These are phyloP conservation scores for Aurelia aurita DNA, from an alignment of 30 jellyfish, hydroid and myxozoan species.

Conservation along the genomic window DNA sequence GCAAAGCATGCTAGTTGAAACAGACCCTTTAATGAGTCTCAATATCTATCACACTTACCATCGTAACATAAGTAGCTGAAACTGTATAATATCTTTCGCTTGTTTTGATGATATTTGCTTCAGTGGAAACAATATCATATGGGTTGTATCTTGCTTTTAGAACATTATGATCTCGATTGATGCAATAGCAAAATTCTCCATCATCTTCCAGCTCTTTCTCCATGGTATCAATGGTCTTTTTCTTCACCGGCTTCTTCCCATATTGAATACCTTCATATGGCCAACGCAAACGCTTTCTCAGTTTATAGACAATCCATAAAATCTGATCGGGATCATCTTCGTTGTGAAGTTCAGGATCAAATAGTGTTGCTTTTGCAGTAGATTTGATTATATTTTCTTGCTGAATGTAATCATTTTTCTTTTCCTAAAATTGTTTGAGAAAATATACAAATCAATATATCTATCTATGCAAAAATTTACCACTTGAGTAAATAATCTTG, in stretches of 20 bases:
- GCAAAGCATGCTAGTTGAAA: too few species aligned
- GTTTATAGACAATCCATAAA: constrained; percentile 29
- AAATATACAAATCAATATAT: too few species aligned
- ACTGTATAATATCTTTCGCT: constrained; percentile 63
- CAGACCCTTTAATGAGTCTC: too few species aligned
- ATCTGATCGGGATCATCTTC: constrained; percentile 1
- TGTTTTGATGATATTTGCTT: constrained; percentile 17
- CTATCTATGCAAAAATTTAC: too few species aligned
- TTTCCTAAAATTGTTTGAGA: too few species aligned
- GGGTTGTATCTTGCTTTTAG: constrained; percentile 80
- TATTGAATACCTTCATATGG: constrained; percentile 72
- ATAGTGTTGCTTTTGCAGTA: too few species aligned
- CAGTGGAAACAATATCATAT: constrained; percentile 59
- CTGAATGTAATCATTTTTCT: too few species aligned
- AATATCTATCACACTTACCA: constrained; percentile 47
- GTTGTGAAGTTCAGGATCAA: background rate
- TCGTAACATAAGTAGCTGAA: constrained; percentile 78
- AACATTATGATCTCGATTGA: constrained; percentile 35
- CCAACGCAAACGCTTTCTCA: constrained; percentile 80
- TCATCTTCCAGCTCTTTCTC: constrained; percentile 68
- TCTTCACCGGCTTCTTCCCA: constrained; percentile 65
- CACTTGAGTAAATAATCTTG: too few species aligned
- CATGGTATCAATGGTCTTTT: constrained; percentile 66
- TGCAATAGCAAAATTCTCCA: constrained; percentile 82
- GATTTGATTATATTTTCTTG: too few species aligned